A percentile compares a stretch with the other conserved stretches of the same genome.
Conservation (phyloP, 2,888 invertebrate genomes). For the Cephus sareptanus region DNA sequence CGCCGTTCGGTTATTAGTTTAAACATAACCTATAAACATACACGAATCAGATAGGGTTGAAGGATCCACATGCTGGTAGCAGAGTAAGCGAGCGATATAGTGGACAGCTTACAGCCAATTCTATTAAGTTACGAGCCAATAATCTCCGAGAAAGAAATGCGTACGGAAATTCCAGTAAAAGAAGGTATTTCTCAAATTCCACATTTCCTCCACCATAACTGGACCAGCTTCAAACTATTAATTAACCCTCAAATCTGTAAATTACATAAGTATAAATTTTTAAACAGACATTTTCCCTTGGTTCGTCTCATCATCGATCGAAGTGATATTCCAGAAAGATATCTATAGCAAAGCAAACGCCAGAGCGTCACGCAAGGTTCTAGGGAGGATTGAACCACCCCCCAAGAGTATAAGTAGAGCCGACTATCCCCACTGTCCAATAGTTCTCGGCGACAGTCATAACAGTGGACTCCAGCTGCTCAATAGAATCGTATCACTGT, state of each 20-base stretch:
- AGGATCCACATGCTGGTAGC: too few relatives aligned
- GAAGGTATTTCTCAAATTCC: too few relatives aligned
- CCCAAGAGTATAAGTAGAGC: neutral
- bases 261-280: neutral
- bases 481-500: neutral
- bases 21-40: too few relatives aligned
- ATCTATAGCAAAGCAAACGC: neutral
- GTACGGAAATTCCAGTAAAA: too few relatives aligned
- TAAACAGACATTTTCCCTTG: neutral
- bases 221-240: neutral
- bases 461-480: neutral
- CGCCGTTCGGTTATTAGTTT: too few relatives aligned
- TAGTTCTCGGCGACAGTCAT: neutral
- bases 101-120: too few relatives aligned
- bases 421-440: slow-evolving; percentile 24
- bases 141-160: too few relatives aligned
- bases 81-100: too few relatives aligned
- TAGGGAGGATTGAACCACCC: neutral
- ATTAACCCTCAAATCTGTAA: neutral
- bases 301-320: neutral
- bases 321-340: neutral
- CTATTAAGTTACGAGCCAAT: too few relatives aligned
- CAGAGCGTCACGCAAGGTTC: neutral
- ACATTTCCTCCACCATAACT: too few relatives aligned
- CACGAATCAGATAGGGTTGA: too few relatives aligned